phyloP scores from a whole-genome alignment of 2,113 vertebrate species.

The Tympanuchus pallidicinctus region DNA sequence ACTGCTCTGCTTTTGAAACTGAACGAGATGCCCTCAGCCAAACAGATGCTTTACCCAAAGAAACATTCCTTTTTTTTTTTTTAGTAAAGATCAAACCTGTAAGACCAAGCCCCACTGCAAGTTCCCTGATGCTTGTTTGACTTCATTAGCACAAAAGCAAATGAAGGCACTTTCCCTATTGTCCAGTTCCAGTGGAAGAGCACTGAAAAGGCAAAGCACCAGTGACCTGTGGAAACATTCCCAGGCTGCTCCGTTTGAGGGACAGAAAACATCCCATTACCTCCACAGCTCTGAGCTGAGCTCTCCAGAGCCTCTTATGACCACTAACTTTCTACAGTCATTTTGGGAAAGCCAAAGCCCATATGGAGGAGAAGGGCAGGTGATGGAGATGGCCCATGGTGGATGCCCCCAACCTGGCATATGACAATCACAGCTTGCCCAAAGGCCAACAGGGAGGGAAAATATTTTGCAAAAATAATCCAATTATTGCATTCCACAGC shows the following conservation, averaged over 20 bases:
- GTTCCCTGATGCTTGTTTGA: conserved; percentile 61
- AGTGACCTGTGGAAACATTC: conserved; percentile 57
- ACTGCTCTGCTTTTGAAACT: not conserved
- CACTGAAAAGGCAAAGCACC: conserved; percentile 46
- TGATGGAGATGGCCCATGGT: no score
- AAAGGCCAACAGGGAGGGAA: accelerated
- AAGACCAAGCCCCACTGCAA: conserved; percentile 32
- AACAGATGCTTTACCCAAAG: conserved; percentile 32
- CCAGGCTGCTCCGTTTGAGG: conserved; percentile 8
- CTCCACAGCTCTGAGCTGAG: not conserved
- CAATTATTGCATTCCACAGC: not conserved
- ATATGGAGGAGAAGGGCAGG: not conserved
- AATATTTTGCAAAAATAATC: not conserved
- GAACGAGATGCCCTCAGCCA: not conserved
- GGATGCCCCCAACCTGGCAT: no score
- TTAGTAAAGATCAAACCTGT: not conserved
- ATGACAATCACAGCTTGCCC: not conserved
- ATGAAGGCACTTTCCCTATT: conserved; percentile 44
- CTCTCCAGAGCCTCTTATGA: not conserved
- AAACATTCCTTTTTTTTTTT: not conserved
- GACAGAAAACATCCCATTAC: not conserved
- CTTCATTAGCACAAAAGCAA: conserved; percentile 64
- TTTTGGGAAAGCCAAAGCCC: not conserved
- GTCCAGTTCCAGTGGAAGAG: conserved; percentile 31
- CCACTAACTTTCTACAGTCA: accelerated